Base-by-base conservation (phyloP, 2,797 vertebrate genomes). In the Chelon auratus region DNA sequence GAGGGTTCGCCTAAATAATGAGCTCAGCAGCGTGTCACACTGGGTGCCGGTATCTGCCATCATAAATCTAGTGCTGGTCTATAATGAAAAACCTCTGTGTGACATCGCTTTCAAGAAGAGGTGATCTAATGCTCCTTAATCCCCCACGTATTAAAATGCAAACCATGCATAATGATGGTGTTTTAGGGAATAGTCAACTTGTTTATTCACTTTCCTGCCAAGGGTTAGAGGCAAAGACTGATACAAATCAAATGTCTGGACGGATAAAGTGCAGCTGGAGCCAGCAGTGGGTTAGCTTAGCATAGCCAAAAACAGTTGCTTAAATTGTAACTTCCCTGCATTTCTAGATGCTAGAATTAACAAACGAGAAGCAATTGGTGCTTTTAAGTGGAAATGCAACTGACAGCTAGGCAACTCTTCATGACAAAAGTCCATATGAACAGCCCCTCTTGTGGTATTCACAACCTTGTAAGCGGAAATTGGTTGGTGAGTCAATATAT, bases 11-110 rank as follows among this genome's bases (percentile, higher is more conserved):
- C 61, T 75, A 18, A 75, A 68, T 85, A 83, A 85, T 87, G 87
- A 87, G 72, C 75, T 89, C 77, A 79, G 81, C 12, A 36, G 61
- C 45, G 60, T 68, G 86, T 84, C 89, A 88, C 47, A 42, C 73
- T 58, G 74, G 9, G 33, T 82, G 72, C 76, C 52, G 4, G 68
- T 58, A 86, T 83, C 68, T 77, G 66, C 48, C 8, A 8, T 69
- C 71, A 62, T 90, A 78, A 87, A 90, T 89, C 80, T 67, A 56
- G 37, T 1, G 65, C 63, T 30, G 14, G 53, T 77, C 61, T 37
- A 45, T 33, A 61, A 66, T 65, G 56, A 58, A 69, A 59, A 80
- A 71, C 33, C 39, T n/a, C 57, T 10, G 63, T 58, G 58, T 55
- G 42, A 62, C 67, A 24, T 20, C 12, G 8, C 69, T 72, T 66